Conservation (phyloP, 2,113 vertebrate species). For the Bubo scandiacus region DNA sequence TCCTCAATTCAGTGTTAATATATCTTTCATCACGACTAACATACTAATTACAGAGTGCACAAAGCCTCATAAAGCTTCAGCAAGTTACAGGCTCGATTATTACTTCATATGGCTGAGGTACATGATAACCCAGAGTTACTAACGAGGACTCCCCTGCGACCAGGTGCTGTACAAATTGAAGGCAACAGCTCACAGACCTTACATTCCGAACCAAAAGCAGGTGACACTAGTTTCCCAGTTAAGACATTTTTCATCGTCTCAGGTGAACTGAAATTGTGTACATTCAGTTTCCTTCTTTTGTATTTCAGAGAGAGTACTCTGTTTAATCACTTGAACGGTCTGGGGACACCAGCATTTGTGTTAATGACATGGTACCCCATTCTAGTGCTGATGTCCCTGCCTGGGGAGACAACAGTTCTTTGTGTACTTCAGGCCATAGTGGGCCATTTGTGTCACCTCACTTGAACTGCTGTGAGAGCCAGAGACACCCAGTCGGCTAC, state of each 20-base stretch:
- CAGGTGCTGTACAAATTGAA: background rate
- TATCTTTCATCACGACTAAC: slow-evolving; percentile 4
- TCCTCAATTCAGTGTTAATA: slow-evolving; percentile 12
- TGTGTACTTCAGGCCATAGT: background rate
- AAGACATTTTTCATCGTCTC: background rate
- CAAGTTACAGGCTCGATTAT: background rate
- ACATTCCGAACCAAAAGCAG: background rate
- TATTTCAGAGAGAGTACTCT: background rate
- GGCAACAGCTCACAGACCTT: background rate
- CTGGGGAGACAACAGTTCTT: background rate
- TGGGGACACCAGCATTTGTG: background rate
- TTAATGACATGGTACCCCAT: background rate
- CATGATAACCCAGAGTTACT: background rate
- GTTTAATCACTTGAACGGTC: background rate
- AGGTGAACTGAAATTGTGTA: background rate
- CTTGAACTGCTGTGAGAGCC: background rate
- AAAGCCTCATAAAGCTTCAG: slow-evolving; percentile 18
- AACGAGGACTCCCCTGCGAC: background rate
- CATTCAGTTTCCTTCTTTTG: background rate
- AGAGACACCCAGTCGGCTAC: background rate
- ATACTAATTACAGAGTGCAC: slow-evolving; percentile 5
- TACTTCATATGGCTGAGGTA: background rate
- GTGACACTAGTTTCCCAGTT: background rate
- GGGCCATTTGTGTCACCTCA: background rate
- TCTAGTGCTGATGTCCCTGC: background rate